These are phyloP conservation scores for Carposina sasakii DNA, from an alignment of 1,140 invertebrate genomes.

Conservation along the genomic window DNA sequence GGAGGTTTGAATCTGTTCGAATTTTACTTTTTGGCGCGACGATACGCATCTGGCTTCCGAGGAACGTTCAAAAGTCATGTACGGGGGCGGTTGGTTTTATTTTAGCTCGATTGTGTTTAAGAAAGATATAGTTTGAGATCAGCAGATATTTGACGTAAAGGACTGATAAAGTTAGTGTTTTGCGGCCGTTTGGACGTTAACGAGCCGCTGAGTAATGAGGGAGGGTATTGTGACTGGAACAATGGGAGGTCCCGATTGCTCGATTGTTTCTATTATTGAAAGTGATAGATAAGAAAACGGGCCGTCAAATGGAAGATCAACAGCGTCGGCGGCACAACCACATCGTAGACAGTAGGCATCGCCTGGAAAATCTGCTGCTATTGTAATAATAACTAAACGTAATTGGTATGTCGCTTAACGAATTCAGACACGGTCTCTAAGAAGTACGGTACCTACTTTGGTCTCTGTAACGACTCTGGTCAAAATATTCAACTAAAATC, in stretches of 20 bases:
- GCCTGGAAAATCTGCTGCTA: no score
- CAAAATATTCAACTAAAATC: no score
- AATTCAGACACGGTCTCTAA: no score
- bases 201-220: conserved; percentile 66
- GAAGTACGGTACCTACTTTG: no score
- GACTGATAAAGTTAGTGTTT: conserved; percentile 68
- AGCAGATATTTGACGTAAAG: conserved; percentile 62
- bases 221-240: conserved; percentile 60
- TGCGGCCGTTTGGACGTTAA: conserved; percentile 59
- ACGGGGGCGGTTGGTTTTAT: conserved; percentile 36
- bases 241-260: conserved; percentile 50
- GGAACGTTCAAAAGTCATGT: conserved; percentile 39
- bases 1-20: conserved; percentile 19
- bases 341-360: no score
- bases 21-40: conserved; percentile 54
- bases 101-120: conserved; percentile 56
- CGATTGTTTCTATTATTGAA: conserved; percentile 67
- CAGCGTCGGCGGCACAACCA: no score
- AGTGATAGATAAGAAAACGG: conserved; percentile 40
- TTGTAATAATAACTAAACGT: no score
- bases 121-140: conserved; percentile 60
- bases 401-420: no score
- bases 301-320: no score
- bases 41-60: conserved; percentile 65
- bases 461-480: no score